A percentile compares a stretch with the other conserved stretches of the same genome.
Conservation (phyloP, 2,797 vertebrate genomes). For the Neosilurus mollespiculum region DNA sequence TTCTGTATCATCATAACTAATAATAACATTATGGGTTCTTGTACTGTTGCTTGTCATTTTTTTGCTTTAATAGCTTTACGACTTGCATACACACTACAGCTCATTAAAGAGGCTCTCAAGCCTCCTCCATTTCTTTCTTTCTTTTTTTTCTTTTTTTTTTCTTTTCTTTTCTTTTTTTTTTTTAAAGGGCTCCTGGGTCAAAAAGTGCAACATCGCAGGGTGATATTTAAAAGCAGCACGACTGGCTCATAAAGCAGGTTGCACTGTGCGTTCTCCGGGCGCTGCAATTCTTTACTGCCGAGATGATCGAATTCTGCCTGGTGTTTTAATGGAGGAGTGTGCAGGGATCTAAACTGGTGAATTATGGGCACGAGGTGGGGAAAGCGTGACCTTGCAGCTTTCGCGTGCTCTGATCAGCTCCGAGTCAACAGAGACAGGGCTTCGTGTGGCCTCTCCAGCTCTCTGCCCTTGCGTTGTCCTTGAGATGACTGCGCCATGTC, state of each 20-base stretch:
- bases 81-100: not conserved
- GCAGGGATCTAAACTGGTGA: constrained; percentile 54
- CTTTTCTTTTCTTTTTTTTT: not conserved
- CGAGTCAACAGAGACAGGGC: constrained; percentile 52
- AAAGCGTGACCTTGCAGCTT: constrained; percentile 62
- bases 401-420: constrained; percentile 57
- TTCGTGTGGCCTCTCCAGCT: constrained; percentile 47
- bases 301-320: constrained; percentile 56
- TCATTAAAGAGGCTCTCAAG: constrained; percentile 35
- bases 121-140: not conserved
- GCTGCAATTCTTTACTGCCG: constrained; percentile 33
- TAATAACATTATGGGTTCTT: constrained; percentile 20
- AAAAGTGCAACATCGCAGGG: constrained; percentile 23
- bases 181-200: constrained; percentile 30
- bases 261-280: constrained; percentile 28
- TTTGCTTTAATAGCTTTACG: constrained; percentile 20
- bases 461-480: constrained; percentile 70
- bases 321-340: constrained; percentile 64
- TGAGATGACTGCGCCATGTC: constrained; percentile 56
- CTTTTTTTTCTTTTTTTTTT: not conserved
- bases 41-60: not conserved
- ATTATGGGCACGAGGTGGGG: constrained; percentile 55
- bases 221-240: constrained; percentile 40
- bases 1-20: constrained; percentile 14
- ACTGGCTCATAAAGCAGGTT: constrained; percentile 49